Base-by-base conservation (phyloP, 53 echinoderm and acorn worm genomes). In the Echinometra lucunter region DNA sequence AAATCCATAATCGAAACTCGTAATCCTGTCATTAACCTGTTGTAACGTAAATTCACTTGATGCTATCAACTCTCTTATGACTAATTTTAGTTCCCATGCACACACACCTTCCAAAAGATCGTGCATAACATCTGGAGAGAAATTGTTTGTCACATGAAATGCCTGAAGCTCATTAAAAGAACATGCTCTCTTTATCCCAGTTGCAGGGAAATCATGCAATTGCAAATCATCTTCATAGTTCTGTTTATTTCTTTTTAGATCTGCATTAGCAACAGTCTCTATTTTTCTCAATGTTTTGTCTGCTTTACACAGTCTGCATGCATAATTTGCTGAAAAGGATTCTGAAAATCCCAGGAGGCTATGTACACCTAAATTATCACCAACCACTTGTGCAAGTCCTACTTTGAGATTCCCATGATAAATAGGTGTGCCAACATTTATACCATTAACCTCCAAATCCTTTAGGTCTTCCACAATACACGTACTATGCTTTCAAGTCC, bases 351-450 rank as follows among this genome's bases (percentile, higher is more conserved):
- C 96, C 45, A 97, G 74, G 37, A 97, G 69, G 17, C 92, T 80
- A 92, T 97, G 93, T 28, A 95, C 58, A 16, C 96, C 97, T 27
- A 97, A 90, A 92, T 97, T 97, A 81, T 97, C 97, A 38, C 97
- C 97, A 60, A 95, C 88, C 92, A 92, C 80, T 81, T 97, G 97
- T 44, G 96, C 92, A 88, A 97, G 67, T 66, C 88, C 78, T 32
- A 95, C 95, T 92, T 49, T 56, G 32, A 97, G 45, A 75, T 89
- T 94, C 57, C 96, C 95, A 45, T 88, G 37, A 92, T 96, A 97
- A 88, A 60, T 87, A 67, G 56, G 58, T 37, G 95, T 88, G 67
- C 28, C 58, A 53, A 95, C 92, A 88, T 96, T 15, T 2, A 95
- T 34, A 21, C 94, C 95, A 94, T 95, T 63, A 38, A 67, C 78